phyloP scores from a whole-genome alignment of 2,888 invertebrate genomes.

The Latrodectus elegans region DNA sequence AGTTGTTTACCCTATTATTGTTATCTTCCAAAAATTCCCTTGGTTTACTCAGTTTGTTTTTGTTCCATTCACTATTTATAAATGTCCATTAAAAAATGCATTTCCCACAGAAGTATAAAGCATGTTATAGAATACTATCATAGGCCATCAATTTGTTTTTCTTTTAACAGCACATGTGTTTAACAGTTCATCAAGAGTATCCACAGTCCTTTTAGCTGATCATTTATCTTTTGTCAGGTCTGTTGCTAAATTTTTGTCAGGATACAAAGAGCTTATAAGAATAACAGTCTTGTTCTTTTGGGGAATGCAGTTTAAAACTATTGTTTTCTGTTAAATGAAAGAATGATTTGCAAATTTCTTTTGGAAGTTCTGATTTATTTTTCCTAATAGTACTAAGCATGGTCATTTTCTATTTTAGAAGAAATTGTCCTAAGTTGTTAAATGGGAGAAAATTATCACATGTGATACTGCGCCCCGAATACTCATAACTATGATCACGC shows the following conservation, averaged over 20 bases:
- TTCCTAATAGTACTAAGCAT: conserved; percentile 11
- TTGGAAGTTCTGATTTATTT: conserved; percentile 13
- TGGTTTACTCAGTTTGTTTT: background rate
- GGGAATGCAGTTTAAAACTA: background rate
- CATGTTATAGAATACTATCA: conserved; percentile 2
- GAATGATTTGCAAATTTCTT: background rate
- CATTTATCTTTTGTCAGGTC: background rate
- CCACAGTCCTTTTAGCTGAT: background rate
- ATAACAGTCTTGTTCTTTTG: background rate
- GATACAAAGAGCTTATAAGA: background rate
- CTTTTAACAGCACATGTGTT: conserved; percentile 9
- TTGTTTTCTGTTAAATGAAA: background rate
- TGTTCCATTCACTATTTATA: too few species aligned
- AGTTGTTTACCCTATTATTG: background rate
- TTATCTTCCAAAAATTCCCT: background rate
- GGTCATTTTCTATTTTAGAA: conserved; percentile 11
- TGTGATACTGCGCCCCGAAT: too few species aligned
- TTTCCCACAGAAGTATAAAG: background rate
- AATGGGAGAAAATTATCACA: background rate
- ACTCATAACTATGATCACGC: too few species aligned
- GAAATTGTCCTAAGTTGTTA: background rate
- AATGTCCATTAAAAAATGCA: background rate
- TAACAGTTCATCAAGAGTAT: conserved; percentile 36
- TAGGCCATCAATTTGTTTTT: conserved; percentile 18
- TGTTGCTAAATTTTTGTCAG: conserved; percentile 1